These are phyloP conservation scores for Galagoides demidoff DNA, from an alignment of 2,797 vertebrate genomes.

Conservation along the genomic window DNA sequence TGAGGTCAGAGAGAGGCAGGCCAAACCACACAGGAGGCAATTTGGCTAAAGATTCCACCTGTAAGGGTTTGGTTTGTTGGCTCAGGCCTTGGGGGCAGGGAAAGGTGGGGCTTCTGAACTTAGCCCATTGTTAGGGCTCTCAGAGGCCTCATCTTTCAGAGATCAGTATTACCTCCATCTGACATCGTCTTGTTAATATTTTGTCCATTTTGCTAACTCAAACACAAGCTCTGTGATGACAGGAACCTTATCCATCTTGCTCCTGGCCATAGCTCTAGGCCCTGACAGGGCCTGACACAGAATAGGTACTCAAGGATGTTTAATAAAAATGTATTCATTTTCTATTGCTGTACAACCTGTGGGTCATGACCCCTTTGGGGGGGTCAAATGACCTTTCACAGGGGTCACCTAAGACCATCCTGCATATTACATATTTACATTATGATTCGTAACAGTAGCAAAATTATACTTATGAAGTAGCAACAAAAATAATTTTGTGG, in stretches of 20 bases:
- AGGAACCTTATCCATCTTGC: too few relatives aligned
- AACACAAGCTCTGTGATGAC: accelerated
- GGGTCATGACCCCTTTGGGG: too few relatives aligned
- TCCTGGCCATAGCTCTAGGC: not conserved
- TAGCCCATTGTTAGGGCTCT: too few relatives aligned
- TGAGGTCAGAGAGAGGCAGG: not conserved
- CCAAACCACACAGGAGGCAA: accelerated
- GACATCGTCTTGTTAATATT: too few relatives aligned
- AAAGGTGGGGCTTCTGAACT: not conserved
- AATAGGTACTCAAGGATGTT: too few relatives aligned
- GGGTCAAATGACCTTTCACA: too few relatives aligned
- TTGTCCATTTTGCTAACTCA: not conserved
- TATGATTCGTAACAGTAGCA: too few relatives aligned
- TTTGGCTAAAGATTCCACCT: not conserved
- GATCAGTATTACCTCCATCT: not conserved
- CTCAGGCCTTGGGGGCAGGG: not conserved
- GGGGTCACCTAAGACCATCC: too few relatives aligned
- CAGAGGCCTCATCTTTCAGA: not conserved
- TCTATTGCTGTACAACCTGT: not conserved
- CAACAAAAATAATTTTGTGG: too few relatives aligned
- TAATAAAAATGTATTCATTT: not conserved
- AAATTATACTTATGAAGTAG: too few relatives aligned
- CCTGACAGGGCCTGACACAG: not conserved
- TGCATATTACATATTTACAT: too few relatives aligned
- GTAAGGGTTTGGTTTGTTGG: not conserved